Conservation (phyloP, 1,140 invertebrate genomes). For the Trialeurodes vaporariorum region DNA sequence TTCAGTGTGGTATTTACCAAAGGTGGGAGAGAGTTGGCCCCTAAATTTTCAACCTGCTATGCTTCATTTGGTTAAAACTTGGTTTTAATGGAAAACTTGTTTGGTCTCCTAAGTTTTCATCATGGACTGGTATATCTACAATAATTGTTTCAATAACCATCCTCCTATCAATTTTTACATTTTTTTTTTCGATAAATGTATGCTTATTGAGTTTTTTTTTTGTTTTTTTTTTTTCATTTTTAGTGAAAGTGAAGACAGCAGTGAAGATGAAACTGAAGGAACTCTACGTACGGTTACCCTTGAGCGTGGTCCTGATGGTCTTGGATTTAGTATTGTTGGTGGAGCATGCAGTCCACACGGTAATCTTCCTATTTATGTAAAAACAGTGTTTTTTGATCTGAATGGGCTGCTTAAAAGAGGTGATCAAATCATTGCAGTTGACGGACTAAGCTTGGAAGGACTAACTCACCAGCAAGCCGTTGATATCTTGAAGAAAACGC, state of each 20-base stretch:
- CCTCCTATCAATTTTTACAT: no score
- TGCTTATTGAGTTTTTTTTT: no score
- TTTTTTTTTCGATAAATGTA: no score
- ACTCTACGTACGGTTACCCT: constrained; percentile 41
- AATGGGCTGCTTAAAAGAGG: constrained; percentile 51
- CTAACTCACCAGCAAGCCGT: constrained; percentile 49
- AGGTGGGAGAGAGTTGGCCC: no score
- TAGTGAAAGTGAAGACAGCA: neutral
- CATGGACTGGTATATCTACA: no score
- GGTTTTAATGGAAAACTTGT: no score
- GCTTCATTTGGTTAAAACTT: no score
- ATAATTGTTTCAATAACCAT: no score
- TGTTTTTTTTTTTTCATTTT: neutral
- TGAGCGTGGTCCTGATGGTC: constrained; percentile 51
- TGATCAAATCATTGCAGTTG: constrained; percentile 47
- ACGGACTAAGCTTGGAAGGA: constrained; percentile 41
- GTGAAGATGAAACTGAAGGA: neutral
- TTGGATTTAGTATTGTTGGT: constrained; percentile 73
- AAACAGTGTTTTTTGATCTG: constrained; percentile 67
- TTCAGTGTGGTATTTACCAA: no score
- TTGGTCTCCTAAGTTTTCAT: no score
- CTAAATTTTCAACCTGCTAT: no score
- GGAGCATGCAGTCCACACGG: constrained; percentile 61
- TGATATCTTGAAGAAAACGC: constrained; percentile 42
- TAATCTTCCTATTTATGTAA: constrained; percentile 67